Evolutionary conservation across 2,888 invertebrate species (phyloP).

Genomic region (Mythimna vitellina): DNA sequence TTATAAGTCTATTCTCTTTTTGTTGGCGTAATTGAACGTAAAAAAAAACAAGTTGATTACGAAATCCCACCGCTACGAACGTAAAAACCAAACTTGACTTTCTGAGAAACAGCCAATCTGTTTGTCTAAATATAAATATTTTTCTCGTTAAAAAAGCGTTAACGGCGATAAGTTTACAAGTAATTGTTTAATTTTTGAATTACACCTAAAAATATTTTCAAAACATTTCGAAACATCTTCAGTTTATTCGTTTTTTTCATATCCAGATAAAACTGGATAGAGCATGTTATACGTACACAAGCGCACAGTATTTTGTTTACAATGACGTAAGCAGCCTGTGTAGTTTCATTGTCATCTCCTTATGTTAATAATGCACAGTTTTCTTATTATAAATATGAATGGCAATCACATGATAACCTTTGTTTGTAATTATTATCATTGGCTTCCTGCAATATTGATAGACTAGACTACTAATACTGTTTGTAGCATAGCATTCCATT

Average conservation of each 20-base stretch:
- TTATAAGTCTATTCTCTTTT: too few species aligned
- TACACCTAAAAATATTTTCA: too few species aligned
- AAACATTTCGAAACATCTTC: too few species aligned
- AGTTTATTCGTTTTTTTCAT: background rate
- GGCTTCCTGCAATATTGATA: conserved; percentile 41
- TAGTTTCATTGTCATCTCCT: conserved; percentile 47
- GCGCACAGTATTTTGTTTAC: conserved; percentile 27
- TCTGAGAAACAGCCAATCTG: conserved; percentile 8
- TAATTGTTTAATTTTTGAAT: background rate
- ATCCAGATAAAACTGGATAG: conserved; percentile 12
- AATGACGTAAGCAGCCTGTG: conserved; percentile 38
- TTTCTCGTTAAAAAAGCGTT: conserved; percentile 2
- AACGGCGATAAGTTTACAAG: background rate
- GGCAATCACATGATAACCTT: conserved; percentile 46
- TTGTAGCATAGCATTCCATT: background rate
- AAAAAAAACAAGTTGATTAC: background rate
- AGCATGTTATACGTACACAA: conserved; percentile 1
- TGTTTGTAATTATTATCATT: conserved; percentile 37
- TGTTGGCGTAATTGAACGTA: background rate
- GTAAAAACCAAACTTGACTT: conserved; percentile 18
- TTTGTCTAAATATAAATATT: conserved; percentile 17
- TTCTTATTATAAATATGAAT: conserved; percentile 37
- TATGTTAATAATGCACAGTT: conserved; percentile 33
- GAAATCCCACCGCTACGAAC: background rate
- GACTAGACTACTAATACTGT: conserved; percentile 7